These are phyloP conservation scores for Eudyptes chrysolophus DNA, from an alignment of 2,113 vertebrate species.

Conservation along the genomic window DNA sequence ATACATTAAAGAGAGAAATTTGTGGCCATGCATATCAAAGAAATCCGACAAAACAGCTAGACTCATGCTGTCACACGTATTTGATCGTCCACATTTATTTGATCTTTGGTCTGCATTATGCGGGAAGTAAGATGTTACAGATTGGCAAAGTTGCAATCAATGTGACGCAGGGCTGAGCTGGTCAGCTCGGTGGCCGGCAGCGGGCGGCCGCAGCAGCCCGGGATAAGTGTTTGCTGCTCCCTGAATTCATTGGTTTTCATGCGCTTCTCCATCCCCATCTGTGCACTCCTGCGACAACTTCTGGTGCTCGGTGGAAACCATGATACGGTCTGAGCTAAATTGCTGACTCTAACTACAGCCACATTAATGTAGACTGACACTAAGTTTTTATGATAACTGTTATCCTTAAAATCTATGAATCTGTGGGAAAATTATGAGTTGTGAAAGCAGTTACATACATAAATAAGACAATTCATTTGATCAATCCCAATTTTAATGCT, in stretches of 20 bases:
- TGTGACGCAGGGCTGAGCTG: background rate
- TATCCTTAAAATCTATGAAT: background rate
- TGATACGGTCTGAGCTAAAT: background rate
- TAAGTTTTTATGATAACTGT: background rate
- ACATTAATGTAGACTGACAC: background rate
- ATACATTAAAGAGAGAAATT: background rate
- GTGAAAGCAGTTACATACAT: background rate
- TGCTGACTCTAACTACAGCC: background rate
- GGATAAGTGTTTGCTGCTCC: background rate
- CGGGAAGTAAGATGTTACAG: background rate
- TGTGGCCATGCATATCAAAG: background rate
- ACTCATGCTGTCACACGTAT: background rate
- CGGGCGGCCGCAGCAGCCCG: background rate
- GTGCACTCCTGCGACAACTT: rapidly evolving
- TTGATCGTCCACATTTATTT: background rate
- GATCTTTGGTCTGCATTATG: background rate
- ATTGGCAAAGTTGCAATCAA: rapidly evolving
- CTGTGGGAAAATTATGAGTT: background rate
- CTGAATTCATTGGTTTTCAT: background rate
- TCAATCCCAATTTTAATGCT: constrained; percentile 1
- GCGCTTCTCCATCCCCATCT: background rate
- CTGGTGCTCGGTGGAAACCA: background rate
- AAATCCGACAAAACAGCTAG: background rate
- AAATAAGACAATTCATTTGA: background rate
- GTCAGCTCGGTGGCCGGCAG: background rate